Percentiles rank a stretch among this genome's conserved stretches.
phyloP scores from a whole-genome alignment of 2,888 invertebrate species.

The Ceratothoa steindachneri region DNA sequence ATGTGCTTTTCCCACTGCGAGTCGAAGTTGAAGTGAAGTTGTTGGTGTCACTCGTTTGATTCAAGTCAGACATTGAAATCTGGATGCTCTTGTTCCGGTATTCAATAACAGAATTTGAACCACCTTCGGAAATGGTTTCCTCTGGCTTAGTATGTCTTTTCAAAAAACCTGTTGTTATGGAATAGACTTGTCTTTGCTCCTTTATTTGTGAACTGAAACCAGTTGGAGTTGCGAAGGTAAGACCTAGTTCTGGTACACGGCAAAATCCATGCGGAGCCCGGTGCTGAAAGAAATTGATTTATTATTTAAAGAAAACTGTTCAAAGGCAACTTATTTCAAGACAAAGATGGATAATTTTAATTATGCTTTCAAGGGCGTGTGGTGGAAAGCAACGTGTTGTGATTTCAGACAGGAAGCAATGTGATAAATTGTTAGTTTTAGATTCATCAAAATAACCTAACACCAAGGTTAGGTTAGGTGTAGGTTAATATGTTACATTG shows the following conservation, averaged over 20 bases:
- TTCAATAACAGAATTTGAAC: neutral
- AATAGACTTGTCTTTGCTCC: neutral
- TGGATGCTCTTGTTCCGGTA: neutral
- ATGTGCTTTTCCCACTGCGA: neutral
- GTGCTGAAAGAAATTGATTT: constrained; percentile 20
- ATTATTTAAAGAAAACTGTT: no score
- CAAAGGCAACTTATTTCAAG: no score
- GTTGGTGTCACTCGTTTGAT: neutral
- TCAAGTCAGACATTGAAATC: neutral
- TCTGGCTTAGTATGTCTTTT: no score
- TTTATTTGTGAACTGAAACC: neutral
- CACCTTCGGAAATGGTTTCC: neutral
- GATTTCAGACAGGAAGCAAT: no score
- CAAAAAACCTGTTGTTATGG: neutral
- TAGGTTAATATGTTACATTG: no score
- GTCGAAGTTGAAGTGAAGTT: neutral
- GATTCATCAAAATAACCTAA: no score
- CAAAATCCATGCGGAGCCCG: constrained; percentile 34
- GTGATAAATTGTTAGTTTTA: no score
- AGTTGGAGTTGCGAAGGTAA: constrained; percentile 11
- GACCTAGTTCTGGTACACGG: constrained; percentile 29
- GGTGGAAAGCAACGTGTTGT: no score
- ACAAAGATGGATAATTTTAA: no score
- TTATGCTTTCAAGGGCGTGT: no score
- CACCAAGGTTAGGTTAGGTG: no score